These are phyloP conservation scores for Elanoides forficatus DNA, from an alignment of 2,113 vertebrate genomes.

Conservation along the genomic window DNA sequence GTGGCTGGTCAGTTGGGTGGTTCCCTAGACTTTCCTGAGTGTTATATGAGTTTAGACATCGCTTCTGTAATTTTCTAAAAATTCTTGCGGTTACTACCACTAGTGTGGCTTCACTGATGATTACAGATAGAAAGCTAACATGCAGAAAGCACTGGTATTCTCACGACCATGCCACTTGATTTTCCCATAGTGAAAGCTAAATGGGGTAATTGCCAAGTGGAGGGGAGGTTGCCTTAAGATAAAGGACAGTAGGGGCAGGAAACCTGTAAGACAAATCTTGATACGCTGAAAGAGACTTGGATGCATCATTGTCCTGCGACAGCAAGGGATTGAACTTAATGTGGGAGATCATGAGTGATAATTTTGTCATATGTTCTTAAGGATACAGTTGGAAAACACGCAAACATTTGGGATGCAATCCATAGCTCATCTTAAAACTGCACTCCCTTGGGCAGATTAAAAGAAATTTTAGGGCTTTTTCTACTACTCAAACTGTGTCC, in stretches of 20 bases:
- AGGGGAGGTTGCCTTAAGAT: not conserved
- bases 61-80: not conserved
- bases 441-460: not conserved
- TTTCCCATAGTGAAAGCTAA: not conserved
- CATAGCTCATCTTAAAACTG: not conserved
- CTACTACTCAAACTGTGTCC: not conserved
- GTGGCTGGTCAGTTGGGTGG: not conserved
- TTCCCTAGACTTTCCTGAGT: not conserved
- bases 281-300: not conserved
- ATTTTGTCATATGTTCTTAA: not conserved
- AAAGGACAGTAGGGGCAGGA: not conserved
- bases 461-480: not conserved
- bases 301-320: not conserved
- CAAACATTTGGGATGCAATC: not conserved
- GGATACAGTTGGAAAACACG: not conserved
- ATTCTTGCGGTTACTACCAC: not conserved
- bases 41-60: not conserved
- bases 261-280: not conserved
- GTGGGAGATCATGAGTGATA: not conserved
- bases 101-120: not conserved
- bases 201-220: not conserved
- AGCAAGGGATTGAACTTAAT: not conserved
- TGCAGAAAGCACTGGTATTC: not conserved
- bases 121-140: not conserved
- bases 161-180: not conserved